A percentile compares a stretch with the other conserved stretches of the same genome.
Conservation (phyloP, 2,113 vertebrate genomes). For the Vanacampus margaritifer region DNA sequence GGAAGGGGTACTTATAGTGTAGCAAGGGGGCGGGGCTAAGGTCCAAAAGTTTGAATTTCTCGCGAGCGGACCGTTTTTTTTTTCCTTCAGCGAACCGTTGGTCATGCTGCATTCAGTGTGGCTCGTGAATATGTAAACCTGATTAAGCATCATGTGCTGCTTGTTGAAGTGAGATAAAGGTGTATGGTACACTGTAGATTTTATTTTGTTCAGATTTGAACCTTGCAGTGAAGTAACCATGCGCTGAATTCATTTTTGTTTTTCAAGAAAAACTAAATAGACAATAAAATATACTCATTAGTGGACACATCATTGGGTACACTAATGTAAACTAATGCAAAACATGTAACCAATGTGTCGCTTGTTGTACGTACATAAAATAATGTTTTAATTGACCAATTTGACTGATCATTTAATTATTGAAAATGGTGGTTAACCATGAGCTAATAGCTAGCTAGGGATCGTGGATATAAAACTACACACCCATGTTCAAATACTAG, state of each 20-base stretch:
- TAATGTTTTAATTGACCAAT: neutral
- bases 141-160: neutral
- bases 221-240: no score
- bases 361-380: neutral
- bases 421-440: no score
- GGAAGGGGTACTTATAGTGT: neutral
- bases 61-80: neutral
- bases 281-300: no score
- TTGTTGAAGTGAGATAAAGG: no score
- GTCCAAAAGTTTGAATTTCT: conserved; percentile 1
- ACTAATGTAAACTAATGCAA: neutral
- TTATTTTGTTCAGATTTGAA: no score
- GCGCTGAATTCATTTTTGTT: no score
- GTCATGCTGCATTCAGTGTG: neutral
- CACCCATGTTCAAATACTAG: no score
- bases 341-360: neutral
- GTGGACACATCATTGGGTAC: neutral
- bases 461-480: no score
- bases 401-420: no score
- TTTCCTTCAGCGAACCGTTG: neutral
- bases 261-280: no score
- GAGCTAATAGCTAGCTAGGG: no score
- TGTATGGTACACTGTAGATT: no score
- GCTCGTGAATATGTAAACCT: neutral
- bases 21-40: neutral